Base-by-base conservation (phyloP, 2,797 vertebrate genomes). In the Chromis chromis region DNA sequence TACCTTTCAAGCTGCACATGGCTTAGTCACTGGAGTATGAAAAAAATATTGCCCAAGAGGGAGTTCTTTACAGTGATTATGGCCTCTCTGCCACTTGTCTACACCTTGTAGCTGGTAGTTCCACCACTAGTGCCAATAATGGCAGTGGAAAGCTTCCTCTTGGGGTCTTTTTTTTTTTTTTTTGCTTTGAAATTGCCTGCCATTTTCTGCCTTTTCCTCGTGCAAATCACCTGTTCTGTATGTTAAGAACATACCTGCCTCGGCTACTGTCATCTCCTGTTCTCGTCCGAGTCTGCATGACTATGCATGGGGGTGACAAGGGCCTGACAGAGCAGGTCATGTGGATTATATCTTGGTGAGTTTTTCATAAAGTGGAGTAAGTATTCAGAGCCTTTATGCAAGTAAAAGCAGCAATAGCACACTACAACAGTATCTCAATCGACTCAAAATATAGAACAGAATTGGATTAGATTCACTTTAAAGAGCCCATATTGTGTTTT, bases 171-270 rank as follows among this genome's bases (percentile, higher is more conserved):
- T n/a, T n/a, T n/a, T n/a, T n/a, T n/a, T n/a, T 27, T 58, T 62
- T 4, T 28, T 48, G 22, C 68, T 67, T 70, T 49, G 21, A 74
- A 66, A 74, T 60, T 42, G 31, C 0, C 57, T 70, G 58, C 33
- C 70, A 55, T 58, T 65, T 42, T 73, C 50, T 19, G 14, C 33
- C 53, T 65, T 36, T 72, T 57, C 24, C 62, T 64, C 50, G 36
- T 7, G 48, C 16, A 60, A 74, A 83, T 75, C 63, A 64, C 36
- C 56, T 56, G 44, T 19, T 62, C 44, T 62, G 44, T 55, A 49
- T 28, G 52, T 48, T 31, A 63, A 66, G 66, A 62, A 63, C 46
- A 49, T 2, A 3, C 31, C 59, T 57, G 58, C 63, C 49, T 46
- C 14, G 28, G 17, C 42, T 39, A 5, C 63, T 50, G 63, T 57